These are phyloP conservation scores for Notarius quadriscutis DNA, from an alignment of 2,113 vertebrate genomes.

Conservation along the genomic window DNA sequence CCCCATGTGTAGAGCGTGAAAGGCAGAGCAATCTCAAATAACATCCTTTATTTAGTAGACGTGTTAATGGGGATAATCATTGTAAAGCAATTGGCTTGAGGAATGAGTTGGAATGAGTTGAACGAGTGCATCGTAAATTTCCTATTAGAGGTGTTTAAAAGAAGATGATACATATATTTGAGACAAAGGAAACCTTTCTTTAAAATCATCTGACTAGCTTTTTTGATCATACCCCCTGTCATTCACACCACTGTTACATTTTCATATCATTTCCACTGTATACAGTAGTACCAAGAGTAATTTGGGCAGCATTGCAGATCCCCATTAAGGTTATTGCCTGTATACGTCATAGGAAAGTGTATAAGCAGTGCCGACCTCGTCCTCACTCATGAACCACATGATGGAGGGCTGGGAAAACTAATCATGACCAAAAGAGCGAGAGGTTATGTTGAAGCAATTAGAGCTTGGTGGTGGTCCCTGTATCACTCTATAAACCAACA, in stretches of 20 bases:
- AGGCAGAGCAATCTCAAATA: background rate
- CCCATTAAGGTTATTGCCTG: conserved; percentile 13
- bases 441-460: conserved; percentile 54
- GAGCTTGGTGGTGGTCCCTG: conserved; percentile 47
- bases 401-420: conserved; percentile 51
- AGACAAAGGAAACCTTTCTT: background rate
- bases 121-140: background rate
- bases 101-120: background rate
- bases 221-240: background rate
- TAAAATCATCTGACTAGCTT: too few species aligned
- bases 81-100: background rate
- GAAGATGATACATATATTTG: background rate
- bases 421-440: conserved; percentile 52
- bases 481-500: conserved; percentile 49
- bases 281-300: background rate
- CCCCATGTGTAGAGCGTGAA: conserved; percentile 33
- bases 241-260: background rate
- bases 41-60: background rate
- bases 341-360: conserved; percentile 14
- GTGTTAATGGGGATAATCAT: conserved; percentile 33
- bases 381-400: conserved; percentile 40
- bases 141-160: background rate
- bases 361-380: background rate
- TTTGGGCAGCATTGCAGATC: background rate
- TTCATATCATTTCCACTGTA: background rate